phyloP scores from a whole-genome alignment of 2,888 invertebrate species.

The Onthophagus sagittarius region DNA sequence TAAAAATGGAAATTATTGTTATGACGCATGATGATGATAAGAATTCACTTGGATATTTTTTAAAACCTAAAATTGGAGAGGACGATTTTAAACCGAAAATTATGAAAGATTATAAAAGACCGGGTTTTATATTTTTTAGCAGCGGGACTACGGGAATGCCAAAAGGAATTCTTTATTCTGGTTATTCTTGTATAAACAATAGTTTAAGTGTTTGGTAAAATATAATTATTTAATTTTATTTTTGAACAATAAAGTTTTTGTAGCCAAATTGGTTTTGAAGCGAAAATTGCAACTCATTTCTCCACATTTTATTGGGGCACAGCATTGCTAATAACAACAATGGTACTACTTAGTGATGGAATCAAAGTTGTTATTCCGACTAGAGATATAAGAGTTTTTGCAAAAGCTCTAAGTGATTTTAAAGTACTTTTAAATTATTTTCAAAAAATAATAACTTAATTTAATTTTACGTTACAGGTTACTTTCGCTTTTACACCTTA shows the following conservation, averaged over 20 bases:
- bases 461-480: conserved; percentile 14
- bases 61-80: conserved; percentile 17
- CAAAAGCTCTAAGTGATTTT: not conserved
- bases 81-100: conserved; percentile 20
- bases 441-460: not conserved
- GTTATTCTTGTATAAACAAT: not conserved
- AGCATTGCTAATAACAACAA: conserved; percentile 1
- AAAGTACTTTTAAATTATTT: conserved; percentile 35
- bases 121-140: conserved; percentile 25
- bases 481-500: conserved; percentile 23
- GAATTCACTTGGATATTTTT: not conserved
- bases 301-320: conserved; percentile 15
- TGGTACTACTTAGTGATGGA: not conserved
- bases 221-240: not conserved
- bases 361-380: not conserved
- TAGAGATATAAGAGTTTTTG: not conserved
- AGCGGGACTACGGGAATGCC: conserved; percentile 30
- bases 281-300: not conserved
- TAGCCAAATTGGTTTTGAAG: not conserved
- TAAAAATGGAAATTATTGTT: conserved; percentile 21
- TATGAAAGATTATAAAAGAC: conserved; percentile 11
- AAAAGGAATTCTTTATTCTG: conserved; percentile 18
- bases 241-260: not conserved
- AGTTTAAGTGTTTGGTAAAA: not conserved
- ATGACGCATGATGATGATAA: conserved; percentile 1